These are phyloP conservation scores for Trichechus manatus DNA, from an alignment of 2,113 vertebrate species.

Conservation along the genomic window DNA sequence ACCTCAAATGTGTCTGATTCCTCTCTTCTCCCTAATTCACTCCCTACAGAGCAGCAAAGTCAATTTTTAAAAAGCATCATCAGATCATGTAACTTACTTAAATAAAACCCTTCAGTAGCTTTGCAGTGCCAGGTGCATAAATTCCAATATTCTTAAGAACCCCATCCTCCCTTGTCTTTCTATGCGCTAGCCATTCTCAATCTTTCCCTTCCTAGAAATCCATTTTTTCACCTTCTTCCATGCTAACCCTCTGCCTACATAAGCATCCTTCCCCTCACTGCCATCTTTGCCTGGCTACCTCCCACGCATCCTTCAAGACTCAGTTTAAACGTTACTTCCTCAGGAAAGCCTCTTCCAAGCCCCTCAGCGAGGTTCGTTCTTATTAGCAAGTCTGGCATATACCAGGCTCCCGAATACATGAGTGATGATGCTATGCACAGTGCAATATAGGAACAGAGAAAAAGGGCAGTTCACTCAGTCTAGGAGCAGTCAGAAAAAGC, in stretches of 20 bases:
- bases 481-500: background rate
- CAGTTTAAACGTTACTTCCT: background rate
- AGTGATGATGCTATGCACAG: background rate
- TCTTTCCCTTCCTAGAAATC: background rate
- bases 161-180: background rate
- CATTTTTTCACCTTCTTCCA: background rate
- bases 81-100: background rate
- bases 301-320: background rate
- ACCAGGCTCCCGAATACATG: background rate
- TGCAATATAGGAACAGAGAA: background rate
- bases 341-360: background rate
- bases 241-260: background rate
- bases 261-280: background rate
- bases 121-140: background rate
- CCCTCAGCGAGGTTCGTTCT: background rate
- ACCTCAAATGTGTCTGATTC: background rate
- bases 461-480: background rate
- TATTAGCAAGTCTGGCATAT: background rate
- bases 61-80: constrained; percentile 14
- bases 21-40: background rate
- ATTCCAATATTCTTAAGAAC: background rate
- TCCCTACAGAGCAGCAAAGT: background rate
- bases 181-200: background rate
- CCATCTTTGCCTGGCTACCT: background rate
- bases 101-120: background rate